These are phyloP conservation scores for Sylvia borin DNA, from an alignment of 2,797 vertebrate genomes.

Conservation along the genomic window DNA sequence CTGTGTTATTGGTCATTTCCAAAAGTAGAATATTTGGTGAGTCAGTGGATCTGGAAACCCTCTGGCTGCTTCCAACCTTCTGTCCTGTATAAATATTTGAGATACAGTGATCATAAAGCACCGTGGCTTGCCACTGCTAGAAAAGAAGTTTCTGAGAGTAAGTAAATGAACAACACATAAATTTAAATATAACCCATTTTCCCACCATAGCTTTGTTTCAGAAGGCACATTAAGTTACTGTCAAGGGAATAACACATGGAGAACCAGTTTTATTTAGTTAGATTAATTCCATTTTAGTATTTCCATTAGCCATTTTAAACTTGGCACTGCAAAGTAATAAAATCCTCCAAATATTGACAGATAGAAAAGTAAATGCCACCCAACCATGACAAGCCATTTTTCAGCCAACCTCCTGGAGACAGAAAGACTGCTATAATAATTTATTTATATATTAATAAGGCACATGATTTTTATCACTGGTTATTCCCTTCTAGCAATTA, in stretches of 20 bases:
- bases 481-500: slow-evolving; percentile 52
- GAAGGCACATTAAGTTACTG: slow-evolving; percentile 63
- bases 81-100: background rate
- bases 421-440: slow-evolving; percentile 16
- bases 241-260: slow-evolving; percentile 31
- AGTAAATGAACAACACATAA: slow-evolving; percentile 10
- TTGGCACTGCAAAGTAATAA: slow-evolving; percentile 75
- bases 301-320: slow-evolving; percentile 79
- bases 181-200: background rate
- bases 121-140: background rate
- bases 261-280: slow-evolving; percentile 71
- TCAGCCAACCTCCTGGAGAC: slow-evolving; percentile 51
- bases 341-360: slow-evolving; percentile 79
- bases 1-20: background rate
- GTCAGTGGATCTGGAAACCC: background rate
- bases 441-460: slow-evolving; percentile 72
- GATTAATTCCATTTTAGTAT: slow-evolving; percentile 80
- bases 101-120: background rate
- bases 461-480: slow-evolving; percentile 33
- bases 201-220: slow-evolving; percentile 29
- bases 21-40: background rate
- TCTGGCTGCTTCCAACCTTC: background rate
- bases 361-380: slow-evolving; percentile 75
- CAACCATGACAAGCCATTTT: slow-evolving; percentile 69
- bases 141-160: background rate